phyloP scores from a whole-genome alignment of 2,113 vertebrate species.

The Rhabdornis inornatus region DNA sequence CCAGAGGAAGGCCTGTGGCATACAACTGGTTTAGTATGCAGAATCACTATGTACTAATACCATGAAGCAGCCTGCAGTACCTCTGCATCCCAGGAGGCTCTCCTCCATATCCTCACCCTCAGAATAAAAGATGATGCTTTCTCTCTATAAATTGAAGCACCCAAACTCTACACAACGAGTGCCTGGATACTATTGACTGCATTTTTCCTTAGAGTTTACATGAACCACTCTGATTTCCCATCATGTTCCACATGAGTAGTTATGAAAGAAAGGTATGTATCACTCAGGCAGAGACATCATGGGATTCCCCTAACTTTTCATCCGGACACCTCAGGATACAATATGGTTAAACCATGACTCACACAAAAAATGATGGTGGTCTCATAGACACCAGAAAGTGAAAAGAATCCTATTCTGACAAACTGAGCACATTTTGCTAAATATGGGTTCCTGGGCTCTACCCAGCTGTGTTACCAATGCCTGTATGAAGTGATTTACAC shows the following conservation, averaged over 20 bases:
- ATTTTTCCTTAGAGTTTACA: neutral
- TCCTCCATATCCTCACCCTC: neutral
- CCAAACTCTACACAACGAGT: fast-evolving
- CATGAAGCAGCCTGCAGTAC: neutral
- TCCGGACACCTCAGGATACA: neutral
- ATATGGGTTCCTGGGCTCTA: neutral
- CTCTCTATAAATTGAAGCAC: neutral
- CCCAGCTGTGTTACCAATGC: neutral
- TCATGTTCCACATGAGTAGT: neutral
- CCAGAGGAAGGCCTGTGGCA: neutral
- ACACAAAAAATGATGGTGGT: fast-evolving
- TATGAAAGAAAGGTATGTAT: neutral
- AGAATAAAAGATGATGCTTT: neutral
- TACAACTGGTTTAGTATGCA: neutral
- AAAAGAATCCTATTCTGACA: neutral
- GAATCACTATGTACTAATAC: neutral
- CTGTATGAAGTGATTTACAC: neutral
- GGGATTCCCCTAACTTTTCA: neutral
- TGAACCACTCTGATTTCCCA: neutral
- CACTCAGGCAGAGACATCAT: neutral
- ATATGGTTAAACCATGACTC: neutral
- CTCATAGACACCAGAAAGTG: neutral
- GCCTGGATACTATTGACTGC: neutral
- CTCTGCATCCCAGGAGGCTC: neutral
- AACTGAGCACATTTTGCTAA: neutral